A percentile compares a stretch with the other conserved stretches of the same genome.
Evolutionary conservation across 2,888 invertebrate genomes (phyloP).

Genomic region (Chymomyza caudatula): DNA sequence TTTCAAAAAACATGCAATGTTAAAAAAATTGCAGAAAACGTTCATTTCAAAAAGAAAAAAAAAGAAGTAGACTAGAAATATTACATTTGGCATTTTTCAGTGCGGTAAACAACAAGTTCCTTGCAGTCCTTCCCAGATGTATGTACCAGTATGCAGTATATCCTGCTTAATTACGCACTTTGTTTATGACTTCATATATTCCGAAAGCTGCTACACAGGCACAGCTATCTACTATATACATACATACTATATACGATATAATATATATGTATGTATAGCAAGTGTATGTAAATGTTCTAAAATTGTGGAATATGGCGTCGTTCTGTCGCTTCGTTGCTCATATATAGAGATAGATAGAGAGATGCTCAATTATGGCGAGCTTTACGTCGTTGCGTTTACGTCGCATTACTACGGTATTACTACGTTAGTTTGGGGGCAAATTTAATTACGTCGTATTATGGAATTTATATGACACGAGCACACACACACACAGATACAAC

Average conservation of each 20-base stretch:
- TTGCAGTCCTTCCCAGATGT: background rate
- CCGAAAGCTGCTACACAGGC: too few relatives aligned
- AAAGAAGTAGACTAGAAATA: background rate
- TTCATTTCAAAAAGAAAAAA: background rate
- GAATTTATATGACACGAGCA: constrained; percentile 75
- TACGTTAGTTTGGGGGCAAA: constrained; percentile 60
- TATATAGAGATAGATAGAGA: constrained; percentile 60
- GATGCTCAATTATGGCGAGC: constrained; percentile 7
- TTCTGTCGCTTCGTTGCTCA: constrained; percentile 46
- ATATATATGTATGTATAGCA: background rate
- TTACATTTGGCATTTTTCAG: background rate
- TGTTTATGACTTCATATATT: constrained; percentile 69
- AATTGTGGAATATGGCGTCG: constrained; percentile 22
- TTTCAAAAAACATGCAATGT: constrained; percentile 35
- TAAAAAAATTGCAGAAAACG: background rate
- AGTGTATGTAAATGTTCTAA: constrained; percentile 13
- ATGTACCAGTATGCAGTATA: constrained; percentile 11
- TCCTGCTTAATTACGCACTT: constrained; percentile 67
- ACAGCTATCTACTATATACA: too few relatives aligned
- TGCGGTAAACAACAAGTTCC: constrained; percentile 15
- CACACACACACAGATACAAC: constrained; percentile 11
- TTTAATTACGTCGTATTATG: constrained; percentile 76
- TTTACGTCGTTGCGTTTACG: background rate
- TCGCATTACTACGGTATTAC: constrained; percentile 24
- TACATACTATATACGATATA: constrained; percentile 34